Base-by-base conservation (phyloP, 2,888 invertebrate genomes). In the Cataglyphis cursor region DNA sequence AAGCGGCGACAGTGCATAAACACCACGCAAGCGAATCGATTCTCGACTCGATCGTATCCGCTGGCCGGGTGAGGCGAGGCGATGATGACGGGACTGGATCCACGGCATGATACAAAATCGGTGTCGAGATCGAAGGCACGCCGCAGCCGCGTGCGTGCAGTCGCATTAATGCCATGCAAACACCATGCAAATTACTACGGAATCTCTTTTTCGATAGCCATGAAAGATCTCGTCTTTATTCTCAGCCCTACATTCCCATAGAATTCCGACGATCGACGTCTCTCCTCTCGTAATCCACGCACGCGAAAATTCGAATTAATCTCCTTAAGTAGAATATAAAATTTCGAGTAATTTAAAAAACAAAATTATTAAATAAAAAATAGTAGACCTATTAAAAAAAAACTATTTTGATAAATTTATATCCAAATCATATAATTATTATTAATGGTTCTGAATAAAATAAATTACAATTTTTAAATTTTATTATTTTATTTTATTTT, bases 121-220 rank as follows among this genome's bases (percentile, higher is more conserved):
- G 48, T 28, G 21, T 6, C 51, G 44, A 62, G 74, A 76, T 73
- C 74, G 65, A 81, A 76, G 48, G 48, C 72, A 57, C 44, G 68
- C 28, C 15, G 15, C 44, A 35, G 44, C 44, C 81, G 70, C 28
- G 68, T 61, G 51, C 54, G 41, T 21, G 51, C 68, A 70, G 70
- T 86, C 74, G 75, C 62, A 85, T 85, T 85, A 86, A 86, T 86
- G 81, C n/a, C 75, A 70, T 35, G 66, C 48, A 72, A 73, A 81
- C 73, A 24, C 31, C 31, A 73, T 51, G 64, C 84, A 86, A 82
- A 84, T 86, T 65, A 65, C 81, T 31, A 31, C 51, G 24, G 78
- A 70, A 48, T 80, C 48, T 70, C 59, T 74, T 68, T 80, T 70
- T 70, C 59, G 59, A 80, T 61, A 31, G n/a, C 44, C 31, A 31